Evolutionary conservation across 1,140 invertebrate genomes (phyloP), one percentile per base, ranked within the genome.

Genomic region (Drosophila bocqueti): DNA sequence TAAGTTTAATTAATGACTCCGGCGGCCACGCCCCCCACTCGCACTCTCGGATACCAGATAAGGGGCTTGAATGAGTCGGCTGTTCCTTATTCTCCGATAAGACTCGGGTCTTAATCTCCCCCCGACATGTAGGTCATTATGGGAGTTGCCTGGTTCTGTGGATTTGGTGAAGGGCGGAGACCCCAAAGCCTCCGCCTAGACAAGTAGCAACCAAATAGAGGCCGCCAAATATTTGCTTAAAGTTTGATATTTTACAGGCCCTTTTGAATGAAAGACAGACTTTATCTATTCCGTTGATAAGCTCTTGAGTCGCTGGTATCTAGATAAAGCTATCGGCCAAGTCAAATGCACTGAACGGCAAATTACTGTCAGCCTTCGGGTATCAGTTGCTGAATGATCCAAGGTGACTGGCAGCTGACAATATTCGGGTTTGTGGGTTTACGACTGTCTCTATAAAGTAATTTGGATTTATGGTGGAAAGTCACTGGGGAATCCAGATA

Each of bases 101-200:
- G 42, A 36, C 24, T 43, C 24, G 24, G 40, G 21, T 21, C 9
- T 38, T 61, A 73, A 74, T 74, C 71, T 61, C 38, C 13, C n/a
- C 9, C 64, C 26, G 26, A 71, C 81, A 86, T 79, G 47, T 87
- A 76, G 83, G 83, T 69, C 79, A 85, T 54, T 55, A n/a, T 38
- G 45, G 16, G n/a, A 8, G 21, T 13, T 24, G 24, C 6, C 2
- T 29, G 50, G 40, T 18, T 50, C 18, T 57, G 45, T 66, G 45
- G 73, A 52, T 58, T 42, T 59, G 31, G 38, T 66, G 79, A 85
- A 86, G 83, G 83, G 74, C 82, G 68, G 40, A 43, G 18, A 15
- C 18, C 24, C 34, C 9, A 55, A 60, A 43, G 61, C 42, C 62
- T 18, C 42, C 52, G 54, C 46, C 31, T 69, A 73, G 52, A 80